A percentile compares a stretch with the other conserved stretches of the same genome.
These are phyloP conservation scores for Podilymbus podiceps DNA, from an alignment of 2,113 vertebrate genomes.

Conservation along the genomic window DNA sequence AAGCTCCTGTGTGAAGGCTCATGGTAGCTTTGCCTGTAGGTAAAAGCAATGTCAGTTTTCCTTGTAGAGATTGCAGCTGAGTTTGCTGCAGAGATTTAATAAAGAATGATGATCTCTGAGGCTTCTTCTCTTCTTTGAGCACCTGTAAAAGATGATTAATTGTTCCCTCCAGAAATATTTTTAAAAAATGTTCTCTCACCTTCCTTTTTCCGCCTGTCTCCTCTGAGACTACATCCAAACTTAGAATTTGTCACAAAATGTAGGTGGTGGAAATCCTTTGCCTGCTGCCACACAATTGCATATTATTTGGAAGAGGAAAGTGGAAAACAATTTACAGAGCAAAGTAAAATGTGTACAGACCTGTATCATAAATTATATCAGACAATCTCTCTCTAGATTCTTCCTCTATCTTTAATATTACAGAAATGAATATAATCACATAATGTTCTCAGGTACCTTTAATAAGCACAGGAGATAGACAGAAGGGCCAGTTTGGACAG, in stretches of 20 bases:
- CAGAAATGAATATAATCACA: neutral
- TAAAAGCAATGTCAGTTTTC: neutral
- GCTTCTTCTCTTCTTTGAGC: neutral
- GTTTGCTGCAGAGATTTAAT: neutral
- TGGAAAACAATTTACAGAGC: neutral
- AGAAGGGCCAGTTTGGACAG: neutral
- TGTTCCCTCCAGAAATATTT: neutral
- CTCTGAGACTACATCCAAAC: neutral
- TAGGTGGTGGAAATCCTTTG: neutral
- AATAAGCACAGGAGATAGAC: neutral
- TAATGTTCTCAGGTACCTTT: neutral
- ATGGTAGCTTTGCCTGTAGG: neutral
- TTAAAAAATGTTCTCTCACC: neutral
- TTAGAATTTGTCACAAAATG: neutral
- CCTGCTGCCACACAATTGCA: neutral
- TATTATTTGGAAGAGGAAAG: neutral
- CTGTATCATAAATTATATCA: neutral
- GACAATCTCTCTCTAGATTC: neutral
- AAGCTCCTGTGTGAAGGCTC: neutral
- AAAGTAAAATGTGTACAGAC: neutral
- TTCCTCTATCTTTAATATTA: neutral
- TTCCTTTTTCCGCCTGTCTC: neutral
- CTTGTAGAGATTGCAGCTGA: neutral
- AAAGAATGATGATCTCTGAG: neutral
- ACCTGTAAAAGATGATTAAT: conserved; percentile 18